These are phyloP conservation scores for Schizaphis graminum DNA, from an alignment of 2,888 invertebrate species.

Conservation along the genomic window DNA sequence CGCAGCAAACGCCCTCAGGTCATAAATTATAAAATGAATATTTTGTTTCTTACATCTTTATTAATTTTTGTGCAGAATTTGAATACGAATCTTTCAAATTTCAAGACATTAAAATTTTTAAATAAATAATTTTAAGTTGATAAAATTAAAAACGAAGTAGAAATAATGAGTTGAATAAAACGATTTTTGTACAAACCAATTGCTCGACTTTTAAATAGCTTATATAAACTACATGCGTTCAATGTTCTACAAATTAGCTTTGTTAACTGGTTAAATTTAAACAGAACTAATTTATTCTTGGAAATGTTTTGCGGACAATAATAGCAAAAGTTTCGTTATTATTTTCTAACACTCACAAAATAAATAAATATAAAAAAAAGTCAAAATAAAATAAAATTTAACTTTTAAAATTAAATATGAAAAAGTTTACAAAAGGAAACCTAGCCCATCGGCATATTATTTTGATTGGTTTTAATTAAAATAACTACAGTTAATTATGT, in stretches of 20 bases:
- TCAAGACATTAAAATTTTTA: background rate
- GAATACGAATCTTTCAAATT: background rate
- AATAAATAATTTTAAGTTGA: background rate
- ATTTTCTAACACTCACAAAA: background rate
- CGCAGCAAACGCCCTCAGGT: slow-evolving; percentile 15
- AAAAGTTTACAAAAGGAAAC: background rate
- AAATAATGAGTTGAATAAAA: background rate
- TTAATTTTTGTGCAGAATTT: background rate
- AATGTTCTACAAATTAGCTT: background rate
- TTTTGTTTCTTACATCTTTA: background rate
- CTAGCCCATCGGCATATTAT: background rate
- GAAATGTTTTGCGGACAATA: background rate
- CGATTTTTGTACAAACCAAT: background rate
- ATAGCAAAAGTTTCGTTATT: background rate
- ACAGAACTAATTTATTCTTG: background rate
- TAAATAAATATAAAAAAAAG: background rate
- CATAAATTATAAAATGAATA: background rate
- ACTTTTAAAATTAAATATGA: background rate
- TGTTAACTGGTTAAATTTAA: background rate
- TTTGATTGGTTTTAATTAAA: background rate
- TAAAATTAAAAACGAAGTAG: background rate
- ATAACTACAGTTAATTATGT: background rate
- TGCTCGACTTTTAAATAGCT: background rate
- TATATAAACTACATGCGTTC: background rate
- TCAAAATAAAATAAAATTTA: background rate